Base-by-base conservation (phyloP, 2,888 invertebrate species). In the Cryptus viduatorius region DNA sequence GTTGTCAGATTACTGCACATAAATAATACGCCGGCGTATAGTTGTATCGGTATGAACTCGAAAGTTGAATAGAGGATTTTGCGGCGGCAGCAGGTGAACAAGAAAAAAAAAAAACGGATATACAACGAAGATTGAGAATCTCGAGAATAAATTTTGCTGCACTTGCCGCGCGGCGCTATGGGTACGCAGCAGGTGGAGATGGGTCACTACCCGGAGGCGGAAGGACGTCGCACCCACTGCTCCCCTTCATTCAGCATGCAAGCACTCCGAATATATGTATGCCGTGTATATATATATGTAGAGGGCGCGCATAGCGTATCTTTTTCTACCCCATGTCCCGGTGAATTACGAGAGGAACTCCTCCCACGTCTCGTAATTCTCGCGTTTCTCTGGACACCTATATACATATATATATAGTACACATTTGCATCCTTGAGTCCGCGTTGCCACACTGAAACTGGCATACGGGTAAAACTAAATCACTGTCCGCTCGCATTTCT, bases 341-440 rank as follows among this genome's bases (percentile, higher is more conserved):
- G 82, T 82, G 73, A 82, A 78, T 82, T 82, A 82, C 68, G 67
- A 59, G 82, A 82, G 72, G 31, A 73, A 73, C 82, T 82, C 78
- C 82, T 71, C 82, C 77, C 48, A 48, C 67, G 67, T 78, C 82
- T 78, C 82, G 72, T 82, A 78, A 82, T 82, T 82, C 82, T 82
- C 71, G 78, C 78, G 68, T 73, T 73, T 50, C 31, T 78, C 72
- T 78, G 46, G 56, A 69, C 44, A 19, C 64, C 44, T 16, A 53
- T 53, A 53, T 16, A 42, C 37, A 24, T 1, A n/a, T 44, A 50
- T 64, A 16, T 16, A 19, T 31, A 14, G 14, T 42, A 76, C 46
- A 61, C 73, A 73, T 78, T 78, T 73, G 77, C 78, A 59, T 29
- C 48, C n/a, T 68, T 8, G 50, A 65, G 19, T 19, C 19, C 46